Conservation (phyloP, 2,888 invertebrate species). For the Microctonus aethiopoides region DNA sequence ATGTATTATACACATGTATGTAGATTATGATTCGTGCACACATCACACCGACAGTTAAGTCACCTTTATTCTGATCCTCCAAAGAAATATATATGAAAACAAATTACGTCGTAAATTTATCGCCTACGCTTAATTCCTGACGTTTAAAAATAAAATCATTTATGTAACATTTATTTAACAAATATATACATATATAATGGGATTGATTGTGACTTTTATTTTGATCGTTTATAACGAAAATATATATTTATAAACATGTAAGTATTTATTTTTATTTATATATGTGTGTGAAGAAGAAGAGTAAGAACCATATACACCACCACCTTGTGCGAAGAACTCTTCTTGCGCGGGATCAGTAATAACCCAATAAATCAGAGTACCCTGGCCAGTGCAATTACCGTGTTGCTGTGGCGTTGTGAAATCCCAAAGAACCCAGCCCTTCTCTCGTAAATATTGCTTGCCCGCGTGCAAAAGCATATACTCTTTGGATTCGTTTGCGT, state of each 20-base stretch:
- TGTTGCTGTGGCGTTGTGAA: constrained; percentile 43
- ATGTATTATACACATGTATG: constrained; percentile 18
- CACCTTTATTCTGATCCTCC: neutral
- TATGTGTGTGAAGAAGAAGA: constrained; percentile 18
- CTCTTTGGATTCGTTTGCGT: neutral
- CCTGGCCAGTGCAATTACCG: constrained; percentile 61
- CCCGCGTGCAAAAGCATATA: constrained; percentile 34
- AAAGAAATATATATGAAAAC: constrained; percentile 47
- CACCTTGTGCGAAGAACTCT: constrained; percentile 39
- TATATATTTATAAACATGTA: constrained; percentile 1
- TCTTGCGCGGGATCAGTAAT: constrained; percentile 60
- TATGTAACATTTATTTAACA: constrained; percentile 30
- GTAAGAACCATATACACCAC: constrained; percentile 58
- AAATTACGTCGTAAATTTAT: constrained; percentile 63
- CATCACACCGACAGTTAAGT: neutral
- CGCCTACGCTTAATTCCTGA: constrained; percentile 44
- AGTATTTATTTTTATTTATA: neutral
- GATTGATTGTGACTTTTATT: constrained; percentile 15
- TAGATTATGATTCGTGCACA: constrained; percentile 22
- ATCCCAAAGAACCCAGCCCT: constrained; percentile 55
- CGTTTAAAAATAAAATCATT: too few relatives aligned
- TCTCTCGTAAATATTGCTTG: constrained; percentile 64
- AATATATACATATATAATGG: constrained; percentile 32
- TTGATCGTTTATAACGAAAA: too few relatives aligned
- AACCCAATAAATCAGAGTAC: constrained; percentile 65